A percentile compares a stretch with the other conserved stretches of the same genome.
Conservation (phyloP, 2,797 vertebrate species). For the Lithobates pipiens region DNA sequence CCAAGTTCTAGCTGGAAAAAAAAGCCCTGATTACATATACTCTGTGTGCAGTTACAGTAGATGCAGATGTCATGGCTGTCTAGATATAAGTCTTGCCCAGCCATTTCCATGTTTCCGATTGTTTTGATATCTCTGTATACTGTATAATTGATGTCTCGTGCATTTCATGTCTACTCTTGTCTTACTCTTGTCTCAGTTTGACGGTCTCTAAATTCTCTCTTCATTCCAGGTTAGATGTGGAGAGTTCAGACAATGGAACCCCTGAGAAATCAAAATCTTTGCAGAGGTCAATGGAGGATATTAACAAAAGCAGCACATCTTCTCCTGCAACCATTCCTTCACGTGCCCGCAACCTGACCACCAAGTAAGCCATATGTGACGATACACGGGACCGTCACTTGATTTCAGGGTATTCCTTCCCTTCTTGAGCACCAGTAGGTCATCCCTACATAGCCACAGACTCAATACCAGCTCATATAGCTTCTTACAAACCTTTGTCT, state of each 20-base stretch:
- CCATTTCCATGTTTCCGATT: too few species aligned
- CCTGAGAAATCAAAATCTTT: conserved; percentile 75
- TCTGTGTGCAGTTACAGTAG: background rate
- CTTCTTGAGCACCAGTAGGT: too few species aligned
- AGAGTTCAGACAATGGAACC: conserved; percentile 79
- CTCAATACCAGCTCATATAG: too few species aligned
- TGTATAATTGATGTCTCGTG: background rate
- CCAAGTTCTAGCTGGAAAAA: too few species aligned
- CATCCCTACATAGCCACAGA: too few species aligned
- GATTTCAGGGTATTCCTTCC: too few species aligned
- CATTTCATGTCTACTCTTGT: background rate
- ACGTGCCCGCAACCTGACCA: conserved; percentile 78
- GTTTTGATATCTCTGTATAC: too few species aligned
- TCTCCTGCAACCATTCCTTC: conserved; percentile 77
- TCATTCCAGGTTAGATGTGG: conserved; percentile 80
- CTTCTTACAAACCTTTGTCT: background rate
- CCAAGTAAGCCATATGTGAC: conserved; percentile 76
- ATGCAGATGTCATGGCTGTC: too few species aligned
- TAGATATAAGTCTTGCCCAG: too few species aligned
- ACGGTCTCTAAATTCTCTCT: background rate
- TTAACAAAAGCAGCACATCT: conserved; percentile 78
- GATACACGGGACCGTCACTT: too few species aligned
- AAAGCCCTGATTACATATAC: too few species aligned
- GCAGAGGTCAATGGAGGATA: conserved; percentile 85
- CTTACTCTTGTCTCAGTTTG: too few species aligned